These are phyloP conservation scores for Hemicrepidius hirtus DNA, from an alignment of 2,888 invertebrate genomes.

Conservation along the genomic window DNA sequence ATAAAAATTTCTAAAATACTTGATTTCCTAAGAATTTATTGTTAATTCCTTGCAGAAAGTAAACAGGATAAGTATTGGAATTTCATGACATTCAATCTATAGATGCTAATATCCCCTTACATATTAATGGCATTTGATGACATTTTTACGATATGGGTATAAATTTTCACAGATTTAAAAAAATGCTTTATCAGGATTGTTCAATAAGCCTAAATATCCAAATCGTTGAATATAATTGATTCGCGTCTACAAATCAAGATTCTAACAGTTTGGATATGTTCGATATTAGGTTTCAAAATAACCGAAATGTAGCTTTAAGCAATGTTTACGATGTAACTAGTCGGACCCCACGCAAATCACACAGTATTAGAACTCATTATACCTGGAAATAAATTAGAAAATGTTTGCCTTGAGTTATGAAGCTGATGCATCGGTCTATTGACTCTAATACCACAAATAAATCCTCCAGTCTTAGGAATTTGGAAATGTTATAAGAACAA, in stretches of 20 bases:
- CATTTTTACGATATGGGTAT: not conserved
- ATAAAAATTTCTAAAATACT: too few relatives aligned
- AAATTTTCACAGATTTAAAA: not conserved
- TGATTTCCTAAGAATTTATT: too few relatives aligned
- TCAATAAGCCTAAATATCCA: not conserved
- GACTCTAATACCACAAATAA: slow-evolving; percentile 40
- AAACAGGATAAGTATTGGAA: too few relatives aligned
- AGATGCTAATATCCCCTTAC: not conserved
- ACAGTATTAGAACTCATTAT: slow-evolving; percentile 67
- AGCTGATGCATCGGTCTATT: slow-evolving; percentile 60
- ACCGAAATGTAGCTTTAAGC: slow-evolving; percentile 60
- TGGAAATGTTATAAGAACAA: not conserved
- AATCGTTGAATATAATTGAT: slow-evolving; percentile 30
- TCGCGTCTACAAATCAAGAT: slow-evolving; percentile 43
- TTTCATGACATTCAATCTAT: not conserved
- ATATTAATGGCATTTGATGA: not conserved
- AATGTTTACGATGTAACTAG: slow-evolving; percentile 61
- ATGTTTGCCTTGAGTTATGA: slow-evolving; percentile 63
- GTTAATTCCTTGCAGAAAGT: too few relatives aligned
- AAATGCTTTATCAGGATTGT: not conserved
- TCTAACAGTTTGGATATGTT: slow-evolving; percentile 38
- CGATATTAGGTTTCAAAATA: slow-evolving; percentile 53
- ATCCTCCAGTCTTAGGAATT: slow-evolving; percentile 7
- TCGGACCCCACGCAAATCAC: slow-evolving; percentile 64
- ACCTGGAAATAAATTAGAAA: slow-evolving; percentile 65